Evolutionary conservation across 2,113 vertebrate species (phyloP).

Genomic region (Pelecanoides urinatrix): DNA sequence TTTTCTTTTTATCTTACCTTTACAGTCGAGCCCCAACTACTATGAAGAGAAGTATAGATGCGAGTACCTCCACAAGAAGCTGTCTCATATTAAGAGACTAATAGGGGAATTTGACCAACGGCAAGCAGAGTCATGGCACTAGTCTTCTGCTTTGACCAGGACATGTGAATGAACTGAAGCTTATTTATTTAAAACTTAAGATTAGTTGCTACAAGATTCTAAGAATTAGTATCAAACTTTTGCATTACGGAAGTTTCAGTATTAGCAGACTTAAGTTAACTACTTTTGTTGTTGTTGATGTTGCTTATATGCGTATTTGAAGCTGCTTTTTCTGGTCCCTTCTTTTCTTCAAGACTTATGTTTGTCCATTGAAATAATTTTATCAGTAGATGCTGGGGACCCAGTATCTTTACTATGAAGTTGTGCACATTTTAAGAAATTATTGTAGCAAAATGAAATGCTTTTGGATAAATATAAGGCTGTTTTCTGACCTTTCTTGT

Average conservation of each 20-base stretch:
- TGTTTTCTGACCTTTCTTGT: constrained; percentile 67
- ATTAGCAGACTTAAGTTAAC: constrained; percentile 65
- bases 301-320: constrained; percentile 57
- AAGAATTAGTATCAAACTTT: constrained; percentile 39
- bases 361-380: constrained; percentile 67
- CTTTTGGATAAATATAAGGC: constrained; percentile 56
- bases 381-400: constrained; percentile 12
- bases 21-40: constrained; percentile 84
- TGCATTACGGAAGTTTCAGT: constrained; percentile 61
- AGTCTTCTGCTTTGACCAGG: constrained; percentile 39
- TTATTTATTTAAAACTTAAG: constrained; percentile 74
- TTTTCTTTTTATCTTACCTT: neutral
- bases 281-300: constrained; percentile 12
- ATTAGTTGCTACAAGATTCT: constrained; percentile 62
- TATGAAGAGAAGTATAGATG: constrained; percentile 85
- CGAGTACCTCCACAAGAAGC: constrained; percentile 89
- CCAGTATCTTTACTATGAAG: constrained; percentile 24
- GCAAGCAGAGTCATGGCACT: constrained; percentile 75
- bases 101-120: constrained; percentile 85
- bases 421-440: constrained; percentile 48
- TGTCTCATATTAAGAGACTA: constrained; percentile 89
- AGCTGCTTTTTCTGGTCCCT: constrained; percentile 68
- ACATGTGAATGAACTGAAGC: constrained; percentile 66
- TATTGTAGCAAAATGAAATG: constrained; percentile 53
- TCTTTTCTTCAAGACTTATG: constrained; percentile 37